These are phyloP conservation scores for Dioctria linearis DNA, from an alignment of 2,888 invertebrate genomes.

Conservation along the genomic window DNA sequence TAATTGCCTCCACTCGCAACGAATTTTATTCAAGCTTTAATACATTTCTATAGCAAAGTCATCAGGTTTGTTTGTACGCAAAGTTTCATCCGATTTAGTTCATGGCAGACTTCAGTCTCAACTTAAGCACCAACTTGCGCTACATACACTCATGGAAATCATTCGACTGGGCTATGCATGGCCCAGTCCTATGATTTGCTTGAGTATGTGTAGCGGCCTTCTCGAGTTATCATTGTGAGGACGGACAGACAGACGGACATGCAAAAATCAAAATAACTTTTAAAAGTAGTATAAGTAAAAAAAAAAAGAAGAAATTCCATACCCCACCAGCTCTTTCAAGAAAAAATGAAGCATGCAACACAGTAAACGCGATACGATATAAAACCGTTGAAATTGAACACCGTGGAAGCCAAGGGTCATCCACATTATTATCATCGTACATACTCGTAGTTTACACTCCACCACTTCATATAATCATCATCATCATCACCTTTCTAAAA, in stretches of 20 bases:
- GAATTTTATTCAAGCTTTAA: too few relatives aligned
- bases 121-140: too few relatives aligned
- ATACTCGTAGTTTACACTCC: conserved; percentile 51
- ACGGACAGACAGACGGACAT: neutral
- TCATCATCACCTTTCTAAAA: conserved; percentile 13
- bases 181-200: too few relatives aligned
- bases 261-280: neutral
- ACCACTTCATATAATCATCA: neutral
- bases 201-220: too few relatives aligned
- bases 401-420: conserved; percentile 60
- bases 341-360: conserved; percentile 62
- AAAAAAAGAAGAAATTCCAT: conserved; percentile 41
- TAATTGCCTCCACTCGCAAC: too few relatives aligned
- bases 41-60: too few relatives aligned
- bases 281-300: conserved; percentile 42
- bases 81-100: too few relatives aligned
- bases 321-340: conserved; percentile 59
- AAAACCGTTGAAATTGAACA: conserved; percentile 62
- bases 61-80: too few relatives aligned
- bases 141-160: too few relatives aligned
- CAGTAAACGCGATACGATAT: conserved; percentile 62
- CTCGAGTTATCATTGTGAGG: too few relatives aligned
- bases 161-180: too few relatives aligned
- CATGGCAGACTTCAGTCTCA: too few relatives aligned
- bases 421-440: conserved; percentile 61